Base-by-base conservation (phyloP, 2,113 vertebrate genomes). In the Ranitomeya imitator region DNA sequence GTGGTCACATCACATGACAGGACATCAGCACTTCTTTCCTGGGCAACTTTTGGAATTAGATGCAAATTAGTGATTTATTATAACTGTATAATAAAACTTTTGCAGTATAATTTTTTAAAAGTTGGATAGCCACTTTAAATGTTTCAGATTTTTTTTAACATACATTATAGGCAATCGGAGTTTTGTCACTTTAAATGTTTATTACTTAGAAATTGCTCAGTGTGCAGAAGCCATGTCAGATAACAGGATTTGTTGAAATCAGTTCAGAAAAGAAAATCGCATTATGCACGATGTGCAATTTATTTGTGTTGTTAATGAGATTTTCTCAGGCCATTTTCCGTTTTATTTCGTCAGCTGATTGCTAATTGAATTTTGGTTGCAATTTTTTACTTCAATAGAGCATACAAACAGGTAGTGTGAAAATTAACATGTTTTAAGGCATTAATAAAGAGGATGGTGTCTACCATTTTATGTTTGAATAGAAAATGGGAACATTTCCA, bases 291-390 rank as follows among this genome's bases (percentile, higher is more conserved):
- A 16, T 52, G 45, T 21, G 60, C 60, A 83, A 83, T 83, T 69
- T 83, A 69, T 83, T 83, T 83, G 61, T 83, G 81, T 67, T 67
- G 63, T 83, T 83, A 83, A 83, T 83, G 61, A 83, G 81, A 83
- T 83, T 83, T 83, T 83, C 59, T 83, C 54, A 65, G 61, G 63
- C 69, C 61, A 83, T 83, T 83, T 83, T 69, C 69, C 18, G 45
- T 83, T 67, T 83, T 83, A 69, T 61, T 67, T 69, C 81, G 69
- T 83, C 81, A 83, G 21, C 79, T 83, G 61, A 67, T 81, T 12
- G 61, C 61, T 83, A 83, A 83, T 83, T 83, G 21, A 52, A 83
- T 83, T 67, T 23, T 67, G 21, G 59, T 83, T 54, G 37, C 81
- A 52, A 83, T 69, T 83, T 83, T 83, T 83, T 65, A 69, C 81